phyloP scores from a whole-genome alignment of 2,797 vertebrate genomes.

The Cyclopterus lumpus region DNA sequence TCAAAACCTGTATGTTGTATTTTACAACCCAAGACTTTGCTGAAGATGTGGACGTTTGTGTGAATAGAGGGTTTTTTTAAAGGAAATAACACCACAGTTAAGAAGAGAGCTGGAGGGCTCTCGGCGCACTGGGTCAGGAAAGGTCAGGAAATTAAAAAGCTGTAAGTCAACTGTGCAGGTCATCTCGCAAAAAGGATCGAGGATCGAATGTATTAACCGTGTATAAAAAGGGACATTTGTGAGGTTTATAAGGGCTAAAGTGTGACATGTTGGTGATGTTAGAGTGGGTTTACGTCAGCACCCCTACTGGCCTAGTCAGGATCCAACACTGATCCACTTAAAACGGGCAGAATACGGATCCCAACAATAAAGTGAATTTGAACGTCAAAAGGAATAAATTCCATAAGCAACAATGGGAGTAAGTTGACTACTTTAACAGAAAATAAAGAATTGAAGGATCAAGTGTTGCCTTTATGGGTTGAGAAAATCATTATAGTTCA shows the following conservation, averaged over 20 bases:
- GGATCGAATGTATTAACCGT: background rate
- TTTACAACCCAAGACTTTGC: background rate
- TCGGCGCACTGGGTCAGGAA: background rate
- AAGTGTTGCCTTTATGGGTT: background rate
- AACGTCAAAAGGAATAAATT: too few species aligned
- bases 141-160: background rate
- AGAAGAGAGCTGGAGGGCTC: background rate
- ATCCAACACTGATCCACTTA: too few species aligned
- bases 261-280: background rate
- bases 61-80: background rate
- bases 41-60: background rate
- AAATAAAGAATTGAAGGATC: background rate
- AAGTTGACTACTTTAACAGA: background rate
- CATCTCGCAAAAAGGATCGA: background rate
- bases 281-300: background rate
- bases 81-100: background rate
- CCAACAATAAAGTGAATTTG: too few species aligned
- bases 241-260: background rate
- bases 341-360: too few species aligned
- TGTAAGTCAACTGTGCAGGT: background rate
- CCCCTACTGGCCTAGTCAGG: too few species aligned
- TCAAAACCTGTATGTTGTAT: background rate
- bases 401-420: background rate
- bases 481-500: background rate
- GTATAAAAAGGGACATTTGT: background rate